These are phyloP conservation scores for Propithecus coquereli DNA, from an alignment of 2,113 vertebrate species.

Conservation along the genomic window DNA sequence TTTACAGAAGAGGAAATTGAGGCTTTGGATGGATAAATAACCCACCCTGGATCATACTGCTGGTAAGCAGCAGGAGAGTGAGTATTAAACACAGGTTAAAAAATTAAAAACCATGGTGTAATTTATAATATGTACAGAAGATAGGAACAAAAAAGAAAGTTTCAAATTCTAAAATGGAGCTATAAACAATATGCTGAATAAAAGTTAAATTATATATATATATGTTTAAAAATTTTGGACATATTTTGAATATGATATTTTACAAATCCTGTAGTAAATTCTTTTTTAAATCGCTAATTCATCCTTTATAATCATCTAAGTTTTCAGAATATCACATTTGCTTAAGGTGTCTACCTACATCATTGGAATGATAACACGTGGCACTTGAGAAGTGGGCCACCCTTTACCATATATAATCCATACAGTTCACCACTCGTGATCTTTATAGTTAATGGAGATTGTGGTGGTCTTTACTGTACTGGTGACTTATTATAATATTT, in stretches of 20 bases:
- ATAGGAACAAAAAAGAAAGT: not conserved
- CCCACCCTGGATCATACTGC: not conserved
- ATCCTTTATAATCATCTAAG: not conserved
- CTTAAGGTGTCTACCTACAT: not conserved
- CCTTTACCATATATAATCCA: not conserved
- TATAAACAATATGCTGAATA: not conserved
- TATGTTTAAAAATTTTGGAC: not conserved
- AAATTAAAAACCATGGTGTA: not conserved
- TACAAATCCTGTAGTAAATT: not conserved
- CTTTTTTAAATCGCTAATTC: not conserved
- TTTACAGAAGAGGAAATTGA: conserved; percentile 10
- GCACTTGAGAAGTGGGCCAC: not conserved
- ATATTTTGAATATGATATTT: not conserved
- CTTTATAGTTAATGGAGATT: not conserved
- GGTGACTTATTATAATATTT: not conserved
- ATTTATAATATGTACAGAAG: not conserved
- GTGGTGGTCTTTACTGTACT: not conserved
- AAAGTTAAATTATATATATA: not conserved
- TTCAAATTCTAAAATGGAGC: not conserved
- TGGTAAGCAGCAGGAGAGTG: not conserved
- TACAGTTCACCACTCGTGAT: not conserved
- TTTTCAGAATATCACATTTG: not conserved
- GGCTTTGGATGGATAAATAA: not conserved
- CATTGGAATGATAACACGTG: not conserved
- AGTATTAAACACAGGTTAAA: not conserved